These are phyloP conservation scores for Corydoras maculifer DNA, from an alignment of 2,113 vertebrate species.

Conservation along the genomic window DNA sequence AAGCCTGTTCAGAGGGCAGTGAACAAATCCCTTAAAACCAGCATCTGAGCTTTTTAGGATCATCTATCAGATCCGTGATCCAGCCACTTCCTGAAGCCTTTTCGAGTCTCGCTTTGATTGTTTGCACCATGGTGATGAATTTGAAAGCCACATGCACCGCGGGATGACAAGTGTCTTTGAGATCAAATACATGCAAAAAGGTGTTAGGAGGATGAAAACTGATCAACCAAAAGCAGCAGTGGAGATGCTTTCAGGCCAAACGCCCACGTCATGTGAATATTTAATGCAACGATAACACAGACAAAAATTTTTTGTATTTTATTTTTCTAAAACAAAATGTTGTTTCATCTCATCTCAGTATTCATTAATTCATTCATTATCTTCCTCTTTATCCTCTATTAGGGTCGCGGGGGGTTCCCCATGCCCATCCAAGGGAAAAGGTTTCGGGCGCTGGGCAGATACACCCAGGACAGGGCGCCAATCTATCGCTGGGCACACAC, in stretches of 20 bases:
- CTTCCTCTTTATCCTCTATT: no score
- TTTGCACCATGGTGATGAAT: slow-evolving; percentile 20
- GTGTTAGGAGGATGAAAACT: slow-evolving; percentile 35
- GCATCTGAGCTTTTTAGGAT: slow-evolving; percentile 9
- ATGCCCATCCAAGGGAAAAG: no score
- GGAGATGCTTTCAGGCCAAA: slow-evolving; percentile 20
- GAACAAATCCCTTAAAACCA: neutral
- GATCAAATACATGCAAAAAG: slow-evolving; percentile 30
- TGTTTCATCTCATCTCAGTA: no score
- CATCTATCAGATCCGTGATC: slow-evolving; percentile 1
- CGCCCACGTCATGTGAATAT: slow-evolving; percentile 36
- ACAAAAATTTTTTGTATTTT: no score
- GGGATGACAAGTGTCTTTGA: slow-evolving; percentile 26
- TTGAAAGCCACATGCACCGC: slow-evolving; percentile 24
- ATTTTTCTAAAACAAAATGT: no score
- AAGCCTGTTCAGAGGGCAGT: neutral
- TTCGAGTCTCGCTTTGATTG: slow-evolving; percentile 33
- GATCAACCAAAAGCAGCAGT: slow-evolving; percentile 7
- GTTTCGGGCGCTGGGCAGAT: no score
- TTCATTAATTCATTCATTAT: no score
- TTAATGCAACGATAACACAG: slow-evolving; percentile 9
- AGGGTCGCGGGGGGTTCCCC: no score
- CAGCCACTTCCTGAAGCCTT: slow-evolving; percentile 23
- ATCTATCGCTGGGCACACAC: no score
- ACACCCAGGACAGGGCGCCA: no score